Percentiles rank a stretch among this genome's conserved stretches.
phyloP scores from a whole-genome alignment of 2,888 invertebrate species.

The Sminthurinus aureus region DNA sequence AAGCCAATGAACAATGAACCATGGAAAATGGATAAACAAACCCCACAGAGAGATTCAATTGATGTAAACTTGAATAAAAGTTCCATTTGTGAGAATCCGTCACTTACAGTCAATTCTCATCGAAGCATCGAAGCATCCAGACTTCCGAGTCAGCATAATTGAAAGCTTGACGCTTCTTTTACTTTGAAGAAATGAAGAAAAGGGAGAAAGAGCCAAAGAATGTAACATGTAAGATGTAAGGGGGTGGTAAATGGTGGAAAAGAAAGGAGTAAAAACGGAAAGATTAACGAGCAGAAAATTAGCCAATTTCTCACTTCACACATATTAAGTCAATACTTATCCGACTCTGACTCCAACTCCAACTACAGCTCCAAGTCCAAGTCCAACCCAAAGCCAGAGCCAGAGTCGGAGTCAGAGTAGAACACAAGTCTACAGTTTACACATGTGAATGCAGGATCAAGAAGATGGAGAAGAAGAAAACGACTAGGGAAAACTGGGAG shows the following conservation, averaged over 20 bases:
- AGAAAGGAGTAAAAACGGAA: constrained; percentile 31
- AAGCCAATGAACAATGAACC: too few species aligned
- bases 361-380: neutral
- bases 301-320: constrained; percentile 53
- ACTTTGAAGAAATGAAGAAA: neutral
- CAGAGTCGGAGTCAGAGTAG: too few species aligned
- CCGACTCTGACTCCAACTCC: constrained; percentile 3
- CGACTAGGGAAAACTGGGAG: neutral
- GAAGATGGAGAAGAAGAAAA: neutral
- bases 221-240: neutral
- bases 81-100: too few species aligned
- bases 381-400: neutral
- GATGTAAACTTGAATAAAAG: too few species aligned
- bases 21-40: too few species aligned
- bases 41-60: too few species aligned
- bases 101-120: too few species aligned
- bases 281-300: constrained; percentile 51
- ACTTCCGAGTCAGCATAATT: too few species aligned
- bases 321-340: constrained; percentile 44
- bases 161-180: neutral
- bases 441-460: neutral
- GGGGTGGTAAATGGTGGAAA: constrained; percentile 25
- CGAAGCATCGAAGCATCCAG: too few species aligned
- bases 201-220: too few species aligned
- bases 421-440: neutral